These are phyloP conservation scores for Troides helena DNA, from an alignment of 2,888 invertebrate genomes.

Conservation along the genomic window DNA sequence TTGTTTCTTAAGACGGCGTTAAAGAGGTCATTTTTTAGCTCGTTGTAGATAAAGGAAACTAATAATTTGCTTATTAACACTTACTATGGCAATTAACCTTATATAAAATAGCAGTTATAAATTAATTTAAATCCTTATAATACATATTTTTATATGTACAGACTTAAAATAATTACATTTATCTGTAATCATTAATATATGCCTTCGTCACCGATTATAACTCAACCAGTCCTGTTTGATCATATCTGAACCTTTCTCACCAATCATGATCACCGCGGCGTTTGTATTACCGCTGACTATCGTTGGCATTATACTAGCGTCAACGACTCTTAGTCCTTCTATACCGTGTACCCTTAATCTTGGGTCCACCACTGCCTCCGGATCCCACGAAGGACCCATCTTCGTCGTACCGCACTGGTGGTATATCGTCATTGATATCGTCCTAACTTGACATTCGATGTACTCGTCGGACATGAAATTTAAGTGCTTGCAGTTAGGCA, in stretches of 20 bases:
- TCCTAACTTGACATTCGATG: constrained; percentile 92
- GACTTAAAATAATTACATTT: constrained; percentile 3
- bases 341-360: constrained; percentile 88
- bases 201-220: constrained; percentile 52
- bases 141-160: background rate
- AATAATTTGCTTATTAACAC: background rate
- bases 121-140: background rate
- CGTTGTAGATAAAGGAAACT: background rate
- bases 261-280: constrained; percentile 95
- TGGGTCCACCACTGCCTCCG: constrained; percentile 90
- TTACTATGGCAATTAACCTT: constrained; percentile 1
- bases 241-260: constrained; percentile 92
- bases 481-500: constrained; percentile 88
- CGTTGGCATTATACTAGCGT: constrained; percentile 93
- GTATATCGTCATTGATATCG: constrained; percentile 94
- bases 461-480: constrained; percentile 89
- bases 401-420: constrained; percentile 94
- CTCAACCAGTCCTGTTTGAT: constrained; percentile 90
- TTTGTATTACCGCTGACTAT: constrained; percentile 94
- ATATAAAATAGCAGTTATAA: background rate
- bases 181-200: constrained; percentile 7
- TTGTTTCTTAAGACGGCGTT: background rate
- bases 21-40: no score
- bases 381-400: constrained; percentile 91
- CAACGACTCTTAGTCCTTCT: constrained; percentile 88